These are phyloP conservation scores for Perca fluviatilis DNA, from an alignment of 2,113 vertebrate species.

Conservation along the genomic window DNA sequence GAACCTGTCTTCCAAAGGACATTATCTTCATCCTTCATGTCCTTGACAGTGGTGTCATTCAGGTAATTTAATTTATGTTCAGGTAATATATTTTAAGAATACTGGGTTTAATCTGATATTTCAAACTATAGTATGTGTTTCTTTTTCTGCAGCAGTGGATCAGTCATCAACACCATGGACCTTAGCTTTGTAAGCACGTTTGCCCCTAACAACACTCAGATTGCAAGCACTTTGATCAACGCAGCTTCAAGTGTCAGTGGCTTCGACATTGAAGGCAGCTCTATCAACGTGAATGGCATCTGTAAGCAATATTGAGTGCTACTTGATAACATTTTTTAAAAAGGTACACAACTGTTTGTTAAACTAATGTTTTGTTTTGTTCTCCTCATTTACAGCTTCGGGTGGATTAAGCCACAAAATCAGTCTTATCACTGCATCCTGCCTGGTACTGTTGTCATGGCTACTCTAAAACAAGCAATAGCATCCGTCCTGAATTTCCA, in stretches of 20 bases:
- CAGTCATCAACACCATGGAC: slow-evolving; percentile 38
- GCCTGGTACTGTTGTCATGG: slow-evolving; percentile 24
- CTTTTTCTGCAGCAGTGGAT: slow-evolving; percentile 56
- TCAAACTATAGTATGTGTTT: neutral
- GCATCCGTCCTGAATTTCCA: neutral
- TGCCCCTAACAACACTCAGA: slow-evolving; percentile 26
- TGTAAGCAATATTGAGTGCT: slow-evolving; percentile 9
- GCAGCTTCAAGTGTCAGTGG: slow-evolving; percentile 16
- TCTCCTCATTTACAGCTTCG: slow-evolving; percentile 2
- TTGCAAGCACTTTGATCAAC: slow-evolving; percentile 24
- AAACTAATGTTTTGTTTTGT: neutral
- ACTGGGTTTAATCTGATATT: neutral
- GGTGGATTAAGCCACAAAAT: slow-evolving; percentile 16
- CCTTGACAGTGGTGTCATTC: neutral
- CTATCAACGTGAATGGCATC: slow-evolving; percentile 28
- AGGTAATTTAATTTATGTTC: neutral
- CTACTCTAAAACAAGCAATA: slow-evolving; percentile 25
- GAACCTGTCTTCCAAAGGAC: neutral
- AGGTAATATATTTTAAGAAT: too few species aligned
- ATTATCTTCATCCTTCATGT: neutral
- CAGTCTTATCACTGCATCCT: slow-evolving; percentile 9
- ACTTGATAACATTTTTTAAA: neutral
- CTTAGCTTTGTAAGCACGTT: neutral
- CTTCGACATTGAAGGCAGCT: slow-evolving; percentile 49
- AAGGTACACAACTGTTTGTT: neutral